Evolutionary conservation across 2,888 invertebrate species (phyloP).

Genomic region (Harpalus rubripes): DNA sequence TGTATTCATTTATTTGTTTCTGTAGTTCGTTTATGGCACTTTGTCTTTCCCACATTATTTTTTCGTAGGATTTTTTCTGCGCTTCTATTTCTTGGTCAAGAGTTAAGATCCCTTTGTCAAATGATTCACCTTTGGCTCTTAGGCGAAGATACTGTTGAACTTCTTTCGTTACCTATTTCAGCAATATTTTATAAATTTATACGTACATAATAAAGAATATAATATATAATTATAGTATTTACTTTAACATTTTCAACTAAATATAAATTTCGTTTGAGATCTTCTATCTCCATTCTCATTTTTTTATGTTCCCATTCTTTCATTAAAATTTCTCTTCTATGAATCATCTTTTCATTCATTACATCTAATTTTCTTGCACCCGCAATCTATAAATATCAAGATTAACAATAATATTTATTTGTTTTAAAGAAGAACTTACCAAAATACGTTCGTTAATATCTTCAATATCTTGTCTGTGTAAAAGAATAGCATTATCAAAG

Average conservation of each 20-base stretch:
- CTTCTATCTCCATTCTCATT: conserved; percentile 83
- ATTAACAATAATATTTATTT: neutral
- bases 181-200: neutral
- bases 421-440: conserved; percentile 74
- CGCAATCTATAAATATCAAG: conserved; percentile 78
- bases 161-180: conserved; percentile 81
- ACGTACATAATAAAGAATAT: no score
- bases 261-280: conserved; percentile 78
- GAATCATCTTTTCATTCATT: conserved; percentile 84
- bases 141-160: conserved; percentile 82
- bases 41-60: conserved; percentile 78
- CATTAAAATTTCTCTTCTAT: conserved; percentile 82
- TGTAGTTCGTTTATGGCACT: conserved; percentile 78
- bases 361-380: conserved; percentile 84
- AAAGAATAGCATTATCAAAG: conserved; percentile 82
- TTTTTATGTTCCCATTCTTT: conserved; percentile 88
- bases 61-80: conserved; percentile 78
- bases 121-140: conserved; percentile 78
- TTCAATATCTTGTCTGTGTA: conserved; percentile 83
- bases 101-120: conserved; percentile 79
- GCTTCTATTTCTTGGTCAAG: conserved; percentile 81
- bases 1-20: conserved; percentile 77
- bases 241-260: conserved; percentile 83
- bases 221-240: conserved; percentile 21
- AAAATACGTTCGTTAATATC: conserved; percentile 84